phyloP scores from a whole-genome alignment of 2,113 vertebrate genomes.

The Leptodactylus fuscus region DNA sequence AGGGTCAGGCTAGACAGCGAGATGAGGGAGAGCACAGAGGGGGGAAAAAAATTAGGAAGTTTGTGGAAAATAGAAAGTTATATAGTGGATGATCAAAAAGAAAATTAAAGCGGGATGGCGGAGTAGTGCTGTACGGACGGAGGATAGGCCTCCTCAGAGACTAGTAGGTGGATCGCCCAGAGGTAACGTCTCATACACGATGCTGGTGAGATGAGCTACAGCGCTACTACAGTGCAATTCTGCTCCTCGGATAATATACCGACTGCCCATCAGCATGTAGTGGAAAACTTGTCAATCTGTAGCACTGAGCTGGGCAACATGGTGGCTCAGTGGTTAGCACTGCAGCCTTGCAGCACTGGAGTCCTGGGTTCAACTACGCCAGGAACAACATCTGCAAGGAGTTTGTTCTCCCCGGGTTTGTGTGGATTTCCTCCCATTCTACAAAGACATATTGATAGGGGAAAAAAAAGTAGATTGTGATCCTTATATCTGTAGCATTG shows the following conservation, averaged over 20 bases:
- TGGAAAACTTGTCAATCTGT: slow-evolving; percentile 57
- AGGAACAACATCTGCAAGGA: too few species aligned
- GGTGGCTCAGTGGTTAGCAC: too few species aligned
- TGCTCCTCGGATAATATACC: neutral
- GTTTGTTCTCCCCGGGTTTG: too few species aligned
- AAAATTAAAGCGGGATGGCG: slow-evolving; percentile 2
- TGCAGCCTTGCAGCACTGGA: too few species aligned
- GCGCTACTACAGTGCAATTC: neutral
- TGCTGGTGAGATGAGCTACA: slow-evolving; percentile 20
- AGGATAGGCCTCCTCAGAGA: neutral
- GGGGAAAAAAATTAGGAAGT: neutral
- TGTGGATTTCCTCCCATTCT: too few species aligned
- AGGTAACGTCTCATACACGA: neutral
- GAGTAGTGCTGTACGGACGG: neutral
- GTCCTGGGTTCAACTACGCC: too few species aligned
- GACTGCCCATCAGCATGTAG: neutral
- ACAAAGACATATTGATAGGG: too few species aligned
- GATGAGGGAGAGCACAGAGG: neutral
- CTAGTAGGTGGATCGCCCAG: slow-evolving; percentile 11
- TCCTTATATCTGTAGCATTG: too few species aligned
- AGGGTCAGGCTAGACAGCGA: neutral
- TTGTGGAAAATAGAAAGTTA: neutral
- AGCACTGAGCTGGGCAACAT: neutral
- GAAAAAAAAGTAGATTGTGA: too few species aligned
- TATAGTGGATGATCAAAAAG: neutral